These are phyloP conservation scores for Caretta caretta DNA, from an alignment of 2,113 vertebrate species.

Conservation along the genomic window DNA sequence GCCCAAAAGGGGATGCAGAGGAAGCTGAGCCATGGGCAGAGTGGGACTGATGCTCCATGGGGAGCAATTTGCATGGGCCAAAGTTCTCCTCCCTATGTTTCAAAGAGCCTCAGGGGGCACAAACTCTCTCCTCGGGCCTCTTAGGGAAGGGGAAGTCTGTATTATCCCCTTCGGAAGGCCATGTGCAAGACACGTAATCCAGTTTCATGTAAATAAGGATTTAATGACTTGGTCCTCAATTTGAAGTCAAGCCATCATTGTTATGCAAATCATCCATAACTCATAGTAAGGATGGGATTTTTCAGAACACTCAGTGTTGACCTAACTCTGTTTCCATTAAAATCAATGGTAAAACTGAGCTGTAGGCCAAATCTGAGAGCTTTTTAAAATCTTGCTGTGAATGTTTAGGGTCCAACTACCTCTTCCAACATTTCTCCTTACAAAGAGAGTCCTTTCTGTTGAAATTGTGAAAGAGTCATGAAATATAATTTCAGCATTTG, in stretches of 20 bases:
- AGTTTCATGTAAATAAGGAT: neutral
- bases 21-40: neutral
- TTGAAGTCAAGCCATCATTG: neutral
- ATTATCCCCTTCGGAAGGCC: neutral
- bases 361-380: neutral
- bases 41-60: rapidly evolving
- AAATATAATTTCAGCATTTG: neutral
- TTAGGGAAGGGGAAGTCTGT: neutral
- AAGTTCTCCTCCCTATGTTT: rapidly evolving
- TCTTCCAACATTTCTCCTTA: neutral
- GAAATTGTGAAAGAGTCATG: neutral
- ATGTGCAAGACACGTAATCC: rapidly evolving
- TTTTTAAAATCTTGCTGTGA: neutral
- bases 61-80: neutral
- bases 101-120: neutral
- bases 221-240: neutral
- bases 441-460: neutral
- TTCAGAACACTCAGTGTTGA: neutral
- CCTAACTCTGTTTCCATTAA: neutral
- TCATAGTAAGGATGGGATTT: neutral
- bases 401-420: neutral
- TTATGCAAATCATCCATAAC: neutral
- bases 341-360: neutral
- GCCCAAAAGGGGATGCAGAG: neutral
- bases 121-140: neutral